A percentile compares a stretch with the other conserved stretches of the same genome.
phyloP scores from a whole-genome alignment of 1,140 invertebrate species.

The Melitaea cinxia region DNA sequence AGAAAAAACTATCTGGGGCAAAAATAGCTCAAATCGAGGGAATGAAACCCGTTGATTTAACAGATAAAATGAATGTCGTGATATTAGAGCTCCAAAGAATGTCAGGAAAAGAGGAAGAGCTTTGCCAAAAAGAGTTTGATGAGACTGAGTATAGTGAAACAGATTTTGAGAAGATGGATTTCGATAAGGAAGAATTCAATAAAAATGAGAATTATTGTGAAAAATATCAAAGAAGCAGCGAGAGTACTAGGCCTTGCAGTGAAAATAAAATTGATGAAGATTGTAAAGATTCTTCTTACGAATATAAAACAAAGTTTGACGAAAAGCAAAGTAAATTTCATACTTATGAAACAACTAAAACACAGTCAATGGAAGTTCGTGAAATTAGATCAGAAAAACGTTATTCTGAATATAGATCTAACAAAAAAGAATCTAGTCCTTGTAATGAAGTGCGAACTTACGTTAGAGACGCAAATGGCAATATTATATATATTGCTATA shows the following conservation, averaged over 20 bases:
- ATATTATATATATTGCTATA: slow-evolving; percentile 62
- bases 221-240: background rate
- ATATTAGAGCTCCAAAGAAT: slow-evolving; percentile 66
- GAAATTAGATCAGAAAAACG: slow-evolving; percentile 30
- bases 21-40: slow-evolving; percentile 66
- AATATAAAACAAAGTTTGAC: slow-evolving; percentile 35
- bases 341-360: slow-evolving; percentile 37
- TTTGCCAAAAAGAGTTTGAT: slow-evolving; percentile 35
- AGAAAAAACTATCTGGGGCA: slow-evolving; percentile 52
- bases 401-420: slow-evolving; percentile 24
- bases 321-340: slow-evolving; percentile 31
- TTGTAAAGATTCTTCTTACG: slow-evolving; percentile 32
- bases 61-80: slow-evolving; percentile 64
- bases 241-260: slow-evolving; percentile 35
- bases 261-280: slow-evolving; percentile 45
- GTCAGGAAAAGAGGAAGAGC: slow-evolving; percentile 49
- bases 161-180: background rate
- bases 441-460: background rate
- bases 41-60: slow-evolving; percentile 59
- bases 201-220: background rate
- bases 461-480: slow-evolving; percentile 37
- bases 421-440: slow-evolving; percentile 32
- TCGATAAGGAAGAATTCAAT: background rate
- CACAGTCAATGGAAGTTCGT: slow-evolving; percentile 23
- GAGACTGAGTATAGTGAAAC: slow-evolving; percentile 22